These are phyloP conservation scores for Liposcelis brunnea DNA, from an alignment of 2,888 invertebrate genomes.

Conservation along the genomic window DNA sequence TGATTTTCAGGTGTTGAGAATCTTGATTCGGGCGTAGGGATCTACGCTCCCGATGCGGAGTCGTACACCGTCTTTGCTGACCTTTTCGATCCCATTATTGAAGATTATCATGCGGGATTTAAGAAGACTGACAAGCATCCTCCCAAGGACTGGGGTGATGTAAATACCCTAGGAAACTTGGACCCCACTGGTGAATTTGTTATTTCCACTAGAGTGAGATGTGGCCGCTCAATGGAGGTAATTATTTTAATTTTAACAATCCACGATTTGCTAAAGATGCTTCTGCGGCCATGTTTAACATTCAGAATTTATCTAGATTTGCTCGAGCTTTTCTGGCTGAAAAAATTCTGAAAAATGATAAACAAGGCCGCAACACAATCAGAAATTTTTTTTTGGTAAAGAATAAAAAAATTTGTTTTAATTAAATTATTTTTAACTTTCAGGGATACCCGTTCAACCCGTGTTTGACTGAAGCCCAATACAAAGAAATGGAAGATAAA, in stretches of 20 bases:
- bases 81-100: slow-evolving; percentile 94
- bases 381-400: too few relatives aligned
- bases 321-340: too few relatives aligned
- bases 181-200: slow-evolving; percentile 84
- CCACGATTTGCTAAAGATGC: too few relatives aligned
- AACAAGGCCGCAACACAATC: too few relatives aligned
- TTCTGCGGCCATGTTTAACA: too few relatives aligned
- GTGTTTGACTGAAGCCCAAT: slow-evolving; percentile 88
- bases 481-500: slow-evolving; percentile 93
- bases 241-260: background rate
- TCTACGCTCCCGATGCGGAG: slow-evolving; percentile 96
- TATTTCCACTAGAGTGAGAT: slow-evolving; percentile 89
- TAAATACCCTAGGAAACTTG: slow-evolving; percentile 72
- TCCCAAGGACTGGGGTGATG: slow-evolving; percentile 85
- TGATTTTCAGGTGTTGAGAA: slow-evolving; percentile 66
- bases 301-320: too few relatives aligned
- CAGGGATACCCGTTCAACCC: slow-evolving; percentile 93
- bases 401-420: too few relatives aligned
- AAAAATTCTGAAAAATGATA: too few relatives aligned
- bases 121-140: slow-evolving; percentile 90
- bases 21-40: slow-evolving; percentile 89
- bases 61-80: slow-evolving; percentile 81
- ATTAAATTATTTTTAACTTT: slow-evolving; percentile 1
- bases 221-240: slow-evolving; percentile 73
- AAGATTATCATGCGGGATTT: slow-evolving; percentile 93